These are phyloP conservation scores for Acanthosepion pharaonis DNA, from an alignment of 2,888 invertebrate species.

Conservation along the genomic window DNA sequence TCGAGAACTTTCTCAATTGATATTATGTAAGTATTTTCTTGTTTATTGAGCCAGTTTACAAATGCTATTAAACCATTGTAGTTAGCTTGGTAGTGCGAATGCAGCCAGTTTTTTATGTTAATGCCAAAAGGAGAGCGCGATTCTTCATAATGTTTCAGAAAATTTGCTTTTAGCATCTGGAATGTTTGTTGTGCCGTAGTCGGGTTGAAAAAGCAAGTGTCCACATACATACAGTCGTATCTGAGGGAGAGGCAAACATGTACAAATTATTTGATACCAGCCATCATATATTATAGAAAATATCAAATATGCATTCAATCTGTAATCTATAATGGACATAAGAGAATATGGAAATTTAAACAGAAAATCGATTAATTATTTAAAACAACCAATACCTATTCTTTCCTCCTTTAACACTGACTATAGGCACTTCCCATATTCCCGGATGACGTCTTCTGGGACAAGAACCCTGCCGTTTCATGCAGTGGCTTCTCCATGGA, in stretches of 20 bases:
- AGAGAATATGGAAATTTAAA: no score
- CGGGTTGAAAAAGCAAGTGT: conserved; percentile 65
- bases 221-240: conserved; percentile 64
- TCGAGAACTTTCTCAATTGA: conserved; percentile 59
- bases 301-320: no score
- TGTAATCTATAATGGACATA: no score
- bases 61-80: conserved; percentile 58
- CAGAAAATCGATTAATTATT: no score
- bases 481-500: conserved; percentile 56
- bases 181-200: conserved; percentile 61
- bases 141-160: conserved; percentile 81
- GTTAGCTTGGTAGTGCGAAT: not conserved
- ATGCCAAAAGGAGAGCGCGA: conserved; percentile 86
- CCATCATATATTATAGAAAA: no score
- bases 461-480: conserved; percentile 51
- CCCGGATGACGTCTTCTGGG: conserved; percentile 74
- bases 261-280: no score
- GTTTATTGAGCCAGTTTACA: conserved; percentile 54
- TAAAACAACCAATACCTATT: conserved; percentile 46
- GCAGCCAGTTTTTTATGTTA: conserved; percentile 86
- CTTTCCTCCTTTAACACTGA: conserved; percentile 57
- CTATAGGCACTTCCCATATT: conserved; percentile 80
- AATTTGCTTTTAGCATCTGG: conserved; percentile 82
- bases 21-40: conserved; percentile 61
- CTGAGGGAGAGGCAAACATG: conserved; percentile 38